Base-by-base conservation (phyloP, 2,113 vertebrate genomes). In the Atlantisia rogersi region DNA sequence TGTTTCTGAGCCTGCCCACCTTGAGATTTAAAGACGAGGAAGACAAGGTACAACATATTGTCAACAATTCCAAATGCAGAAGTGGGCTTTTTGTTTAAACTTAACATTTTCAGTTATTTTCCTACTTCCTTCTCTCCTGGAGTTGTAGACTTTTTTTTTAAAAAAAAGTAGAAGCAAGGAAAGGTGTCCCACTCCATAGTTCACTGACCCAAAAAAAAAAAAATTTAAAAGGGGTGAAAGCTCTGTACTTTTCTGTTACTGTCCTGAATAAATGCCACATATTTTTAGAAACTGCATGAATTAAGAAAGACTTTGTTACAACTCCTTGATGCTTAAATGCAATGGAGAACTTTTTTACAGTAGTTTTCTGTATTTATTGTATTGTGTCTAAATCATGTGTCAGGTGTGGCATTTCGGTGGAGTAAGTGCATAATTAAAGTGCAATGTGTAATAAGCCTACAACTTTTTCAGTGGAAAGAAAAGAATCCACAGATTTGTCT, bases 401-500 rank as follows among this genome's bases (percentile, higher is more conserved):
- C n/a, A 91, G 42, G 86, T 68, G 35, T 53, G 14, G 39, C 48
- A 75, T 87, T 95, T 92, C 15, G 6, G 12, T 95, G 40, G n/a
- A 74, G 76, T 64, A 85, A 94, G 82, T 52, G n/a, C 37, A 69
- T 94, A 92, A 94, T 86, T 95, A 86, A 96, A 92, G 9, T 32
- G n/a, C 55, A 87, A 10, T 19, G n/a, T 84, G 9, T 86, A 82
- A 56, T 71, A 92, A 93, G 82, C 74, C 46, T 40, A 93, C 37
- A 80, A 67, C 13, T 42, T 92, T 77, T 92, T 50, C 31, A 14
- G 42, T 46, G 25, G 28, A 25, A 79, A 77, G 69, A 68, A 71
- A 79, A 40, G 14, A 75, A 82, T 62, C 29, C 15, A 74, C 15
- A 62, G 7, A 53, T 48, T 77, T 82, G 19, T 82, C 82, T 91